Evolutionary conservation across 2,113 vertebrate species (phyloP), one percentile per base, ranked within the genome.

Genomic region (Proteles cristata): DNA sequence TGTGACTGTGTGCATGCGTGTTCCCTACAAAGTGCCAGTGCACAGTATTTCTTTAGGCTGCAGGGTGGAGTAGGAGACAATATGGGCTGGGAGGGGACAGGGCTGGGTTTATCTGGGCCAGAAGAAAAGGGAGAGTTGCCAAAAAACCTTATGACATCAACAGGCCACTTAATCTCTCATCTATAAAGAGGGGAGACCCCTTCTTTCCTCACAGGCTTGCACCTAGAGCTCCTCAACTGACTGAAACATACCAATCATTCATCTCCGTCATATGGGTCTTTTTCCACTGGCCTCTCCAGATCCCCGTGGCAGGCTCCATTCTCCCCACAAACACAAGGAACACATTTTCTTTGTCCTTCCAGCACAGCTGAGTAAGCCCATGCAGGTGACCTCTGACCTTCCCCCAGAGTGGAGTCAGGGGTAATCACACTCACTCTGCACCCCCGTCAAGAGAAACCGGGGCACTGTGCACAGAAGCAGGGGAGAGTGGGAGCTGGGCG

Each of bases 381-480:
- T 69, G 96, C 96, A 91, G 97, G 96, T 76, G 97, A 98, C 97
- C 97, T 58, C 87, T 98, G 95, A 98, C 98, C 97, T 94, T 53
- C 35, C 10, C 66, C 80, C 1, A 14, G 84, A 96, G 90, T 71
- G 86, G 92, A 97, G 97, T 94, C 95, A 87, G 73, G 80, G 93
- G 89, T 71, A 87, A 97, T 97, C 97, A 97, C 80, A n/a, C 76
- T 85, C 73, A 80, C 43, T 58, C 90, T 19, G 23, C 3, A 79
- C 81, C 82, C 66, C 58, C 14, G 1, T 94, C 65, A 79, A 28
- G 77, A 79, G 77, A n/a, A 61, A 31, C 33, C 1, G 0, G 76
- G 80, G 39, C 92, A 16, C 71, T 28, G 11, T 11, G 43, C 68
- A 73, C 77, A 58, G 66, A 92, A 63, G 83, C 86, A 39, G 0